phyloP scores from a whole-genome alignment of 2,113 vertebrate genomes.

The Zootoca vivipara region DNA sequence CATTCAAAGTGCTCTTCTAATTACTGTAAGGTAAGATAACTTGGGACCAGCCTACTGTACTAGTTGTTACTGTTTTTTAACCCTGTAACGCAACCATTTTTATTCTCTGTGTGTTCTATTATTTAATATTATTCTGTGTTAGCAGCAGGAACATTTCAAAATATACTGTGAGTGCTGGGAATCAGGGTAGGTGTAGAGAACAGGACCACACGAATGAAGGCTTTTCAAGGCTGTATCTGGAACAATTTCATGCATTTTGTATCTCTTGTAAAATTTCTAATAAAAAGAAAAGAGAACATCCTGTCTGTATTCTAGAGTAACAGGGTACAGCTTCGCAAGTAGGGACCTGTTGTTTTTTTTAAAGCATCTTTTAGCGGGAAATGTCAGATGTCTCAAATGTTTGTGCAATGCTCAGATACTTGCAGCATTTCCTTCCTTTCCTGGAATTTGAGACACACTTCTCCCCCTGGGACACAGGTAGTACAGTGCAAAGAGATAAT shows the following conservation, averaged over 20 bases:
- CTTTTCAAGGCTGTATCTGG: not conserved
- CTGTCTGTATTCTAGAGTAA: not conserved
- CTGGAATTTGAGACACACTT: not conserved
- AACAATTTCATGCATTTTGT: conserved; percentile 3
- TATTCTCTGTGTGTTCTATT: not conserved
- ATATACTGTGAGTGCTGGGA: not conserved
- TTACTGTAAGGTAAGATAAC: not conserved
- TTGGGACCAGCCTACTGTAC: not conserved
- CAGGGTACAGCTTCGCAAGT: not conserved
- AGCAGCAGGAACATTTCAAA: conserved; percentile 2
- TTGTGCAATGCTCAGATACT: not conserved
- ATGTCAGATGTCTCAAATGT: not conserved
- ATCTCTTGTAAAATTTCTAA: conserved; percentile 19
- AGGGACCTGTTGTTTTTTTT: not conserved
- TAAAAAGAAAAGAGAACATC: not conserved
- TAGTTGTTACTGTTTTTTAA: not conserved
- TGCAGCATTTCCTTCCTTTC: not conserved
- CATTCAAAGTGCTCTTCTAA: not conserved
- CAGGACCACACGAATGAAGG: not conserved
- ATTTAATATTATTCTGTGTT: conserved; percentile 8
- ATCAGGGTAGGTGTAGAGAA: not conserved
- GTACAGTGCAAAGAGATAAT: no score
- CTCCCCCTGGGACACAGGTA: no score
- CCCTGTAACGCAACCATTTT: not conserved
- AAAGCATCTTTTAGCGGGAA: not conserved